A percentile compares a stretch with the other conserved stretches of the same genome.
Conservation (phyloP, 2,888 invertebrate genomes). For the Octonoba sinensis region DNA sequence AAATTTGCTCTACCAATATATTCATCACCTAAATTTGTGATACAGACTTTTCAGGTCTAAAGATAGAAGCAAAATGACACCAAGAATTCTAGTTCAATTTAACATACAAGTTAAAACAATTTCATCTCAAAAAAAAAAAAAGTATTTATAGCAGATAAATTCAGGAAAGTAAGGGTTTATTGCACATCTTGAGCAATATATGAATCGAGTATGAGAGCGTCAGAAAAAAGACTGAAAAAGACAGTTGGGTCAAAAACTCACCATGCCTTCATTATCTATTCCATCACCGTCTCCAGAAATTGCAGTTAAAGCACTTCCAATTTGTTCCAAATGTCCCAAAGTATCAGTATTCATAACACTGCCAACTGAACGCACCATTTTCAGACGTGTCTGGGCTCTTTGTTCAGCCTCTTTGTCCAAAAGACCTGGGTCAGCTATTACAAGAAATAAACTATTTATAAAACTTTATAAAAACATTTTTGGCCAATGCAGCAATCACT, state of each 20-base stretch:
- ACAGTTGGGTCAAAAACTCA: conserved; percentile 18
- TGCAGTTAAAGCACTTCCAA: conserved; percentile 67
- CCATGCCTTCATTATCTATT: conserved; percentile 67
- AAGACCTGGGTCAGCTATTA: conserved; percentile 55
- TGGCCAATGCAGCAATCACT: too few species aligned
- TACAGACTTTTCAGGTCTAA: too few species aligned
- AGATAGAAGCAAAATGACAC: too few species aligned
- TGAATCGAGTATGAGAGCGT: neutral
- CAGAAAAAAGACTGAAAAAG: neutral
- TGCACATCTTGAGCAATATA: neutral
- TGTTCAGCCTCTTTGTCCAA: conserved; percentile 65
- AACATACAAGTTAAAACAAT: too few species aligned
- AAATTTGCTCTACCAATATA: too few species aligned
- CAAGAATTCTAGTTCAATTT: too few species aligned
- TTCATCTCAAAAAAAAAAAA: too few species aligned
- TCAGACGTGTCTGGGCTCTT: conserved; percentile 59
- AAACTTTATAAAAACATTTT: neutral
- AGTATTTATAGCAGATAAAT: neutral
- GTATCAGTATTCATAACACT: conserved; percentile 67
- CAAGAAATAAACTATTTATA: neutral
- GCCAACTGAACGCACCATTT: conserved; percentile 66
- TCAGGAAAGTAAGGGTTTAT: neutral
- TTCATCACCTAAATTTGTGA: too few species aligned
- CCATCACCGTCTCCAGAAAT: conserved; percentile 67
- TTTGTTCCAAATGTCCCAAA: conserved; percentile 66